Base-by-base conservation (phyloP, 2,888 invertebrate genomes). In the Chrysotoxum bicinctum region DNA sequence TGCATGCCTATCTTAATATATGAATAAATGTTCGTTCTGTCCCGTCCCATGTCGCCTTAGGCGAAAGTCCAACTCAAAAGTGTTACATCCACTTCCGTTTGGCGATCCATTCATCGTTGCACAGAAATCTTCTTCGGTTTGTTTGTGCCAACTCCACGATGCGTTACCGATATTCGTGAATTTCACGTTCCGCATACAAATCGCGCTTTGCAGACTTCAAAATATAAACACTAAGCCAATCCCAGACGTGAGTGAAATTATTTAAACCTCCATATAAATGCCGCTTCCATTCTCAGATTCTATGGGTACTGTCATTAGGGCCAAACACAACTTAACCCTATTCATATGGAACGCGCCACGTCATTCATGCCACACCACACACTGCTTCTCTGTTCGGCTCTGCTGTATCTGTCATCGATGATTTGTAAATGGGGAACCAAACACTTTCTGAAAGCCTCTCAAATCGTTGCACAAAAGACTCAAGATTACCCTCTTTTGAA, bases 401-500 rank as follows among this genome's bases (percentile, higher is more conserved):
- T 80, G 70, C 62, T 81, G 68, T 68, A 68, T 79, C 62, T 73
- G 69, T 54, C 69, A 69, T 79, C 83, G 79, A 83, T 80, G 78
- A 83, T 80, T 84, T 80, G 80, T 70, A 84, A 84, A 84, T 80
- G 66, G 66, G 80, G 60, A 83, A 78, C 48, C 78, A 62, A 78
- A 78, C 66, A 73, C 45, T 74, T 50, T 64, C n/a, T 83, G 74
- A 70, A 76, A 85, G 75, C 66, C 69, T 73, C 62, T 73, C 52
- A 77, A 85, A 81, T 76, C 68, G 76, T 73, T 80, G 60, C 69
- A 77, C 76, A 81, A 81, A 77, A 69, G 72, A 81, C 72, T 70
- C 68, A 30, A 74, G 83, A 83, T 83, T 83, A 79, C 62, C 76
- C 52, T 81, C 81, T 56, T 81, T 85, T 85, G 85, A 85, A 81